Evolutionary conservation across 2,797 vertebrate species (phyloP), one percentile per base, ranked within the genome.

Genomic region (Chaetodon trifasciatus): DNA sequence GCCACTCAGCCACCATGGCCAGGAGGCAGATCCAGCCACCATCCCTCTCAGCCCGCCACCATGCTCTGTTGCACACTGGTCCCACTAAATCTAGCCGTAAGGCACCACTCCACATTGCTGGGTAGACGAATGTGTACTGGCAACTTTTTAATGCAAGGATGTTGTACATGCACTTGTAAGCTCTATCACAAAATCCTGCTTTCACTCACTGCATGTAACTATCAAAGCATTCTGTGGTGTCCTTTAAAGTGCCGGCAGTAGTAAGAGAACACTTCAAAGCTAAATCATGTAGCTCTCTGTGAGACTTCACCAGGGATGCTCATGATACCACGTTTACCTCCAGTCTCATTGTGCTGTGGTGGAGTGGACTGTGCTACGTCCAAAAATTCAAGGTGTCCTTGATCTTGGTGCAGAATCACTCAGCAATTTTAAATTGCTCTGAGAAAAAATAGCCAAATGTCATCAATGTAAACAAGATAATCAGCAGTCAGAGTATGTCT

Each of bases 11-110:
- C 70, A 50, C 44, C 52, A 65, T 63, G 62, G 78, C 78, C 66
- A 11, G 60, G 52, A 87, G 83, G 72, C 50, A 78, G 61, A 82
- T 83, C 62, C 74, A 68, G 82, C 81, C 53, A 35, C 82, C 86
- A 86, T 89, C 78, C 35, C 78, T 90, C 86, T 84, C 71, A 61
- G 46, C 44, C 63, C 10, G 24, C 61, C 82, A 90, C 60, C 70
- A 82, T 52, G 77, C 83, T 83, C 87, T 78, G 82, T 77, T 83
- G 83, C 84, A 84, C 82, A 76, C 63, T 7, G 13, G 76, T 78
- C 39, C 32, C 66, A 77, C 86, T 91, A 88, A 90, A 94, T 93
- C 90, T 89, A 70, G 79, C 65, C 52, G 60, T 77, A 86, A 91
- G 87, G 83, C 91, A 87, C 66, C 70, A 53, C 58, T 79, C 70